Evolutionary conservation across 2,888 invertebrate species (phyloP).

Genomic region (Dicyrtomina minuta): DNA sequence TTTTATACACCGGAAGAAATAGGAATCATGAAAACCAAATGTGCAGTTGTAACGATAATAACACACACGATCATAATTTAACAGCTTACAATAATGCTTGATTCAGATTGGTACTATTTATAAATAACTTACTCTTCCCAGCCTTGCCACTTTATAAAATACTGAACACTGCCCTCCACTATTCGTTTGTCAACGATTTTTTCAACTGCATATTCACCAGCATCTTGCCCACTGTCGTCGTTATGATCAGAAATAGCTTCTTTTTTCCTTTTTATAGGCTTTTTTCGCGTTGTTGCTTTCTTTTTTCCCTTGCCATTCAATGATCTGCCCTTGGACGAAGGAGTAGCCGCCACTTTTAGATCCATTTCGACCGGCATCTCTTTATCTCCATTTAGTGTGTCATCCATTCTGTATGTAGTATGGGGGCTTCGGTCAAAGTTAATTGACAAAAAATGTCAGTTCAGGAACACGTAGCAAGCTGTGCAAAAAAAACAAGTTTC

Average conservation of each 20-base stretch:
- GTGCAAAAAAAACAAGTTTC: no score
- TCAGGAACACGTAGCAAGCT: no score
- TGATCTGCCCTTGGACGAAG: neutral
- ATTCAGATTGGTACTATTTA: no score
- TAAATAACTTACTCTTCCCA: constrained; percentile 35
- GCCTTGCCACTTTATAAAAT: constrained; percentile 48
- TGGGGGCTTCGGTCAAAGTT: no score
- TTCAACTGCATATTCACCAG: constrained; percentile 44
- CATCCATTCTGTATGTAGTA: no score
- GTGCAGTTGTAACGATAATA: no score
- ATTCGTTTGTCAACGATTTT: constrained; percentile 36
- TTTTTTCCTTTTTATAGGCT: constrained; percentile 18
- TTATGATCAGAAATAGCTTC: neutral
- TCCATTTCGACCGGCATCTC: no score
- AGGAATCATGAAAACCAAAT: neutral
- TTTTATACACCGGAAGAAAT: neutral
- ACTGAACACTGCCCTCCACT: constrained; percentile 30
- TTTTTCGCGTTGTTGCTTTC: neutral
- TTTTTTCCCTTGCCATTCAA: neutral
- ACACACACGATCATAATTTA: no score
- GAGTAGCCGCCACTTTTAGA: constrained; percentile 2
- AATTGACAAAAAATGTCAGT: no score
- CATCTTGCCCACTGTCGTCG: constrained; percentile 15
- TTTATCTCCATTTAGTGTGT: no score
- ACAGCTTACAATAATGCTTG: no score